phyloP scores from a whole-genome alignment of 2,888 invertebrate species.

The Dryadula phaetusa region DNA sequence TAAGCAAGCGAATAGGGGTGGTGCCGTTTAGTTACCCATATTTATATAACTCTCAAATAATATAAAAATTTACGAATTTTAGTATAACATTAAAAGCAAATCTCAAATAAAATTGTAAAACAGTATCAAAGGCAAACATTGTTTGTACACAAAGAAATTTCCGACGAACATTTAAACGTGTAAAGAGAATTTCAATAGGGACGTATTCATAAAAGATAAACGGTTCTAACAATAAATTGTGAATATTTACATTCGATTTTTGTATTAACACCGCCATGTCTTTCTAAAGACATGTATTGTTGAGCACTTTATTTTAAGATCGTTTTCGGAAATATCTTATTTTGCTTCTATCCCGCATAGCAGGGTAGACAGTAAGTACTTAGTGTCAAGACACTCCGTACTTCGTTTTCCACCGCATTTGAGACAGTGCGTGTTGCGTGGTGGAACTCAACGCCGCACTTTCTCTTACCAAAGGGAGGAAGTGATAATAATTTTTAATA shows the following conservation, averaged over 20 bases:
- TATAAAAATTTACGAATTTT: not conserved
- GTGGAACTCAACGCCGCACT: too few species aligned
- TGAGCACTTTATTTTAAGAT: not conserved
- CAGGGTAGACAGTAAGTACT: too few species aligned
- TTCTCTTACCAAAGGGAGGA: too few species aligned
- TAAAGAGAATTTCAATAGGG: conserved; percentile 21
- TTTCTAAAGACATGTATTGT: not conserved
- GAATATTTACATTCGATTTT: conserved; percentile 24
- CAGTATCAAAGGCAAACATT: conserved; percentile 18
- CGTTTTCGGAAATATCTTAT: not conserved
- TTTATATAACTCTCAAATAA: not conserved
- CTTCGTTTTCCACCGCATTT: too few species aligned
- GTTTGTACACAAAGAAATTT: conserved; percentile 9
- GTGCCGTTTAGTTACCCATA: too few species aligned
- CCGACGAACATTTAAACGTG: conserved; percentile 1
- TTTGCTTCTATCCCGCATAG: too few species aligned
- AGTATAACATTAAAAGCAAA: not conserved
- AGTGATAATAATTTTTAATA: too few species aligned
- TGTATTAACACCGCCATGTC: conserved; percentile 4
- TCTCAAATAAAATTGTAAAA: conserved; percentile 8
- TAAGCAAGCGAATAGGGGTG: too few species aligned
- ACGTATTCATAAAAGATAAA: conserved; percentile 25
- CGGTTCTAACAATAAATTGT: conserved; percentile 20
- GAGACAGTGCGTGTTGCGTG: too few species aligned
- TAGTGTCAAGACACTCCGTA: too few species aligned